phyloP scores from a whole-genome alignment of 2,113 vertebrate species.

The Parus major region DNA sequence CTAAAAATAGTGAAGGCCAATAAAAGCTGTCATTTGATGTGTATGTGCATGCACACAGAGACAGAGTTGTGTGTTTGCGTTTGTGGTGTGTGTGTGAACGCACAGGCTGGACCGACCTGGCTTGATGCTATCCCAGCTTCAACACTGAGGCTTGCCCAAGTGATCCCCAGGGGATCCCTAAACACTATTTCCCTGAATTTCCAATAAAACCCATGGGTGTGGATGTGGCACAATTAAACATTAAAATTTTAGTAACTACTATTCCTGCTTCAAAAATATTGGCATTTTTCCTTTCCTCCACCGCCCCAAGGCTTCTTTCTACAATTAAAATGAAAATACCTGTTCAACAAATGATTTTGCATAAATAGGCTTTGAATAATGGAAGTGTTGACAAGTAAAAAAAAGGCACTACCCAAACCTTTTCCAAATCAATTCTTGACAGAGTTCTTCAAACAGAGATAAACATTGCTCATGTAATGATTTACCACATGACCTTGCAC shows the following conservation, averaged over 20 bases:
- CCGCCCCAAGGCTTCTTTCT: background rate
- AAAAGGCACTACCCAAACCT: background rate
- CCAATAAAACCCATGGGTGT: background rate
- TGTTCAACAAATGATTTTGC: conserved; percentile 39
- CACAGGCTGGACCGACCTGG: background rate
- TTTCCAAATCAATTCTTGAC: conserved; percentile 36
- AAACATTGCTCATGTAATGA: background rate
- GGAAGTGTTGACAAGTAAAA: background rate
- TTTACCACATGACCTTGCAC: conserved; percentile 36
- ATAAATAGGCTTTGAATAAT: conserved; percentile 23
- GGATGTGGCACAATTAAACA: background rate
- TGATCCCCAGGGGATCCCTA: background rate
- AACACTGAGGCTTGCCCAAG: background rate
- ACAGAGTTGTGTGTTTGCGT: background rate
- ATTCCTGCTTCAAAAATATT: background rate
- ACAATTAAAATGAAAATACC: conserved; percentile 41
- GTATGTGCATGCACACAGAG: background rate
- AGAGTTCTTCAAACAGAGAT: conserved; percentile 13
- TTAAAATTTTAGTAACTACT: background rate
- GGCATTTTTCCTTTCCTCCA: background rate
- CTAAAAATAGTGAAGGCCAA: background rate
- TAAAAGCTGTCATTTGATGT: background rate
- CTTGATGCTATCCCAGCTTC: background rate
- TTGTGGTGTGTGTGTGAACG: background rate
- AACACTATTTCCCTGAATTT: background rate